Conservation (phyloP, 1,140 invertebrate genomes). For the Calephelis virginiensis region DNA sequence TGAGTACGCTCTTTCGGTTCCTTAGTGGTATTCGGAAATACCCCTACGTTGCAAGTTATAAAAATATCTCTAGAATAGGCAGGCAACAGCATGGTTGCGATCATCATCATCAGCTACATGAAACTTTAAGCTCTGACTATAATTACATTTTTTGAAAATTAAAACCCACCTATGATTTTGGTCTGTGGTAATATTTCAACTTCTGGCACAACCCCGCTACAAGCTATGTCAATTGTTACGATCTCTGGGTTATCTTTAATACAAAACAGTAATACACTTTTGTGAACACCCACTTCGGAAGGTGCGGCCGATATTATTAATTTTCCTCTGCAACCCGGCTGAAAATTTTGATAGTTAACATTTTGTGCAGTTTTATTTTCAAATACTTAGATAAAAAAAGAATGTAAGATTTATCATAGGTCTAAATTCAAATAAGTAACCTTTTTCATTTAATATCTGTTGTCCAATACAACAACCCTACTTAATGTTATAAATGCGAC, state of each 20-base stretch:
- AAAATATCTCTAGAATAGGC: too few relatives aligned
- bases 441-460: too few relatives aligned
- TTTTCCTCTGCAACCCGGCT: slow-evolving; percentile 62
- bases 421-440: too few relatives aligned
- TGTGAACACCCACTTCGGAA: slow-evolving; percentile 49
- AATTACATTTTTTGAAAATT: neutral
- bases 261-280: slow-evolving; percentile 51
- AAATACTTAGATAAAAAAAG: neutral
- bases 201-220: slow-evolving; percentile 56
- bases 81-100: too few relatives aligned
- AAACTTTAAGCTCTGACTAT: too few relatives aligned
- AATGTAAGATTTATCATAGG: neutral
- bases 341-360: slow-evolving; percentile 6
- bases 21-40: too few relatives aligned
- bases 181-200: slow-evolving; percentile 62
- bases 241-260: slow-evolving; percentile 69
- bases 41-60: too few relatives aligned
- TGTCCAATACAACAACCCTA: too few relatives aligned
- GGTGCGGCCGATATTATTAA: slow-evolving; percentile 61
- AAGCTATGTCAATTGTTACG: slow-evolving; percentile 50
- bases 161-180: slow-evolving; percentile 55
- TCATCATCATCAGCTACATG: too few relatives aligned
- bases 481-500: too few relatives aligned
- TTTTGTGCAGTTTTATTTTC: too few relatives aligned
- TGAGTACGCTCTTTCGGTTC: too few relatives aligned